Percentiles rank a stretch among this genome's conserved stretches.
phyloP scores from a whole-genome alignment of 2,888 invertebrate species.

The Phlogophora meticulosa region DNA sequence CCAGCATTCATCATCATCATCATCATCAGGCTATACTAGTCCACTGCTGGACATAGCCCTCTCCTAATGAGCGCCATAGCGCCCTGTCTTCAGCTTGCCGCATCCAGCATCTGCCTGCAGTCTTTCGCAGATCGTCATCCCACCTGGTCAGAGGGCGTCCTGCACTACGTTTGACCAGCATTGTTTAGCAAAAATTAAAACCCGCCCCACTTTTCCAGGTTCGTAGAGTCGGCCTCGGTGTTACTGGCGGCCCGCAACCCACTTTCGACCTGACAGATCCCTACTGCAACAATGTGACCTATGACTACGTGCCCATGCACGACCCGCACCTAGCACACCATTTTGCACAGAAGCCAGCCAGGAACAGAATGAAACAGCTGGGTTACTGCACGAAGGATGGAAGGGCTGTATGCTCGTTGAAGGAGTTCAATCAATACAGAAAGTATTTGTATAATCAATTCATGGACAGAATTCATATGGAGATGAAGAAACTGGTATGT shows the following conservation, averaged over 20 bases:
- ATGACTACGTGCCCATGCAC: conserved; percentile 91
- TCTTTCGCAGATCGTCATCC: no score
- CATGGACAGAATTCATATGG: conserved; percentile 89
- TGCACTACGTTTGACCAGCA: background rate
- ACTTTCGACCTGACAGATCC: conserved; percentile 87
- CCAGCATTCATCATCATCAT: no score
- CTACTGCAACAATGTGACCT: conserved; percentile 86
- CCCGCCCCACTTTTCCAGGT: conserved; percentile 72
- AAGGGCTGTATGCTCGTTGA: conserved; percentile 92
- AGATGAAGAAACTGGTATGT: conserved; percentile 82
- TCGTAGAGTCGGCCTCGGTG: conserved; percentile 83
- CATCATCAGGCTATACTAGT: no score
- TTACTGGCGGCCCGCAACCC: conserved; percentile 77
- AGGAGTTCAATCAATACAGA: conserved; percentile 92
- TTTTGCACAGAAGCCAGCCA: conserved; percentile 84
- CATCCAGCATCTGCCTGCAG: no score
- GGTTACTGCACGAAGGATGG: conserved; percentile 91
- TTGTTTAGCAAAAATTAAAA: background rate
- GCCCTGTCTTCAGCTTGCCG: no score
- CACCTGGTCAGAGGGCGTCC: no score
- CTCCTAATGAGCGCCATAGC: no score
- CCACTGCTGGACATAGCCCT: no score
- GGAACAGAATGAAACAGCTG: conserved; percentile 85
- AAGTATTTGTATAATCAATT: conserved; percentile 91
- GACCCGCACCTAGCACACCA: conserved; percentile 91